These are phyloP conservation scores for Chaetops frenatus DNA, from an alignment of 2,113 vertebrate species.

Conservation along the genomic window DNA sequence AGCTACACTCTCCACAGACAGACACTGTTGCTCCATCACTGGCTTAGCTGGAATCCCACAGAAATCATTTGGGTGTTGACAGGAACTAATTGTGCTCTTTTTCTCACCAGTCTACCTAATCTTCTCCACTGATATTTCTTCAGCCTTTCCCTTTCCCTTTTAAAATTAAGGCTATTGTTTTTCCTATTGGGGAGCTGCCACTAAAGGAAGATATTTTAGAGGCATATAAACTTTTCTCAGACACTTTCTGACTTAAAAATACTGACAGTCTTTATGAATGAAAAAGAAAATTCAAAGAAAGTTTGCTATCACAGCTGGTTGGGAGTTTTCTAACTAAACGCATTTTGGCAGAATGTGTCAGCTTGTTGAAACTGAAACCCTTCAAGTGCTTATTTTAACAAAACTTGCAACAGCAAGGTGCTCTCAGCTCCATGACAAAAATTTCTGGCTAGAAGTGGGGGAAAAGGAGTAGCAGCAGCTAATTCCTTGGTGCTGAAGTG, in stretches of 20 bases:
- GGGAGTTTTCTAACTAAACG: neutral
- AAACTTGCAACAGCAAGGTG: neutral
- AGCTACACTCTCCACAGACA: neutral
- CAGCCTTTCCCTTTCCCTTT: neutral
- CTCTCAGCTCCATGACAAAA: neutral
- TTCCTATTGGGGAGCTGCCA: neutral
- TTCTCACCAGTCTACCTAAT: neutral
- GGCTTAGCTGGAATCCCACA: neutral
- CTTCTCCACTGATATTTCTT: neutral
- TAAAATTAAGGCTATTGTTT: neutral
- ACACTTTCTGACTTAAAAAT: neutral
- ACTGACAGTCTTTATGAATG: neutral
- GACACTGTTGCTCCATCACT: neutral
- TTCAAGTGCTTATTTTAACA: neutral
- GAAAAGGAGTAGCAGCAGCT: neutral
- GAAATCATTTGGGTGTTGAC: neutral
- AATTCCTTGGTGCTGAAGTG: neutral
- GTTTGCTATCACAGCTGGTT: neutral
- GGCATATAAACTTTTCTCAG: neutral
- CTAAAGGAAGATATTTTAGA: neutral
- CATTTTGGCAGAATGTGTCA: neutral
- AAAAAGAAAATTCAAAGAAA: neutral
- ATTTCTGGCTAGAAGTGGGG: neutral
- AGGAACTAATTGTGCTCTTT: neutral
- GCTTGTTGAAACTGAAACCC: neutral